These are phyloP conservation scores for Drosophila insularis DNA, from an alignment of 1,140 invertebrate species.

Conservation along the genomic window DNA sequence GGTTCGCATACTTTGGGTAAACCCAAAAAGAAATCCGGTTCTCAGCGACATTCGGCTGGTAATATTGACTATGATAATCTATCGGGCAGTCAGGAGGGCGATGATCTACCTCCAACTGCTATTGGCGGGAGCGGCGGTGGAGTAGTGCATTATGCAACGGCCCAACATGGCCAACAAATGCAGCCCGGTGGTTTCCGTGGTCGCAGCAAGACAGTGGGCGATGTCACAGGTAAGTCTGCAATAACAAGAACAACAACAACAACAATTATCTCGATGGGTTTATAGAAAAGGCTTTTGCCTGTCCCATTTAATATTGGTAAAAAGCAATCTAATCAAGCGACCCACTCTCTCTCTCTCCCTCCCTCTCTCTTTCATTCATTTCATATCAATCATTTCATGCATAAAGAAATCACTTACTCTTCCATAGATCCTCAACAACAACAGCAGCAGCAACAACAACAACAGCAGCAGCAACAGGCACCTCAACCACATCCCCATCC, in stretches of 20 bases:
- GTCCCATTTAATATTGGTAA: too few relatives aligned
- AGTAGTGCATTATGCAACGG: conserved; percentile 71
- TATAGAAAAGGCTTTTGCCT: too few relatives aligned
- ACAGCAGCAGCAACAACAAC: conserved; percentile 51
- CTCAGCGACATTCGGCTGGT: conserved; percentile 94
- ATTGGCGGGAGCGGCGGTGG: conserved; percentile 5
- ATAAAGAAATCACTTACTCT: conserved; percentile 67
- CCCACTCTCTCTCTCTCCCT: conserved; percentile 5
- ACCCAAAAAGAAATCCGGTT: conserved; percentile 88
- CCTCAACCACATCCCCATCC: conserved; percentile 54
- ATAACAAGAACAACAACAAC: too few relatives aligned
- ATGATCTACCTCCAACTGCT: conserved; percentile 82
- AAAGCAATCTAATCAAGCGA: conserved; percentile 29
- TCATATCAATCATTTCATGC: conserved; percentile 39
- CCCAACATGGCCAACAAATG: conserved; percentile 53
- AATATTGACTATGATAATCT: conserved; percentile 92
- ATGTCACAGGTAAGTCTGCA: conserved; percentile 86
- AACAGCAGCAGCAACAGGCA: conserved; percentile 35
- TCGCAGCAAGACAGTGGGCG: conserved; percentile 94
- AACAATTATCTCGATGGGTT: too few relatives aligned
- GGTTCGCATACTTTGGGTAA: conserved; percentile 89
- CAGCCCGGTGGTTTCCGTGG: conserved; percentile 87
- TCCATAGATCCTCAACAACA: conserved; percentile 66
- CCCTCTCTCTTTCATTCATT: conserved; percentile 39
- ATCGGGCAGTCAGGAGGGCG: conserved; percentile 84